These are phyloP conservation scores for Trachemys scripta DNA, from an alignment of 2,113 vertebrate species.

Conservation along the genomic window DNA sequence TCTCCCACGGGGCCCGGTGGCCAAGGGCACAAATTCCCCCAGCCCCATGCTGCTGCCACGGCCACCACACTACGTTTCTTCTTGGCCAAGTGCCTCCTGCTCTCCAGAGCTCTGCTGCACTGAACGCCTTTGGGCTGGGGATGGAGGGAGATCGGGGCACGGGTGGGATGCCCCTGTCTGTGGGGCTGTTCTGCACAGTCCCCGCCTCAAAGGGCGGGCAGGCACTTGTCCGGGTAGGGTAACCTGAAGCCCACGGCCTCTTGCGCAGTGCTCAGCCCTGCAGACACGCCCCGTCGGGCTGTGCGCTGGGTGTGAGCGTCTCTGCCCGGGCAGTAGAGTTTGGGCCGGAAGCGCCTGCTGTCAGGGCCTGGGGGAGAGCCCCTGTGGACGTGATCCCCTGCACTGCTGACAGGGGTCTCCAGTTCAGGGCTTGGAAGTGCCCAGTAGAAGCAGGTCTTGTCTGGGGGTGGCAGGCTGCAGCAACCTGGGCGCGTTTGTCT, in stretches of 20 bases:
- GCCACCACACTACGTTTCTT: background rate
- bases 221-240: background rate
- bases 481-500: background rate
- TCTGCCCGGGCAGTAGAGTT: background rate
- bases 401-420: background rate
- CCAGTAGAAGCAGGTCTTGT: background rate
- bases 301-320: background rate
- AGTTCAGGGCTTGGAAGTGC: background rate
- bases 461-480: background rate
- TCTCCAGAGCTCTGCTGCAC: background rate
- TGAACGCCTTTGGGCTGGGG: background rate
- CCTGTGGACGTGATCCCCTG: background rate
- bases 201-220: background rate
- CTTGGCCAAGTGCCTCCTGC: fast-evolving
- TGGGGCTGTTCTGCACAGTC: background rate
- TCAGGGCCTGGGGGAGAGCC: no score
- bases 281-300: background rate
- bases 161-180: background rate
- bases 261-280: background rate
- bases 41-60: background rate
- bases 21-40: background rate
- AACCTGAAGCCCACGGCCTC: background rate
- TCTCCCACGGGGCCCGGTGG: background rate
- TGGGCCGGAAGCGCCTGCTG: background rate
- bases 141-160: background rate